Conservation (phyloP, 2,797 vertebrate species). For the Sphaeramia orbicularis region DNA sequence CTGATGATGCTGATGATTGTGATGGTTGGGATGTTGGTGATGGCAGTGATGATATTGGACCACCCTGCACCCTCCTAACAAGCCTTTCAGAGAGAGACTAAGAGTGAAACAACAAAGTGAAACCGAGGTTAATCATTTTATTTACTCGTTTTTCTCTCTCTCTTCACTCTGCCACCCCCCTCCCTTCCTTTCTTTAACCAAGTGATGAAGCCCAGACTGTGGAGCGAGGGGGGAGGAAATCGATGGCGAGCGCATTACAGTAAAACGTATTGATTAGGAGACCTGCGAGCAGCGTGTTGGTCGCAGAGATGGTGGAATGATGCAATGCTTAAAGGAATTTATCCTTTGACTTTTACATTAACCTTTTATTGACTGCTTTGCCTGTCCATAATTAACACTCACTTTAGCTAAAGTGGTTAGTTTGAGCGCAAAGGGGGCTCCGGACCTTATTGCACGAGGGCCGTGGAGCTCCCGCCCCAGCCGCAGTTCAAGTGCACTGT, state of each 20-base stretch:
- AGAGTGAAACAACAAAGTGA: slow-evolving; percentile 75
- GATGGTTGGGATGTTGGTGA: slow-evolving; percentile 51
- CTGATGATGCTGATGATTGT: slow-evolving; percentile 70
- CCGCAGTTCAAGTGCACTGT: slow-evolving; percentile 81
- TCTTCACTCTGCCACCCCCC: slow-evolving; percentile 26
- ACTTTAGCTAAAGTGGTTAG: slow-evolving; percentile 99
- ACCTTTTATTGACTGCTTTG: slow-evolving; percentile 99
- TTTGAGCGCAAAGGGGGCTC: slow-evolving; percentile 84
- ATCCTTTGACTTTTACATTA: slow-evolving; percentile 99
- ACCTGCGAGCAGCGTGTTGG: slow-evolving; percentile 90
- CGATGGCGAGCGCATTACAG: slow-evolving; percentile 95
- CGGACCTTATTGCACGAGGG: slow-evolving; percentile 63
- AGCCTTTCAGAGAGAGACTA: slow-evolving; percentile 66
- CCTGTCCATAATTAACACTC: slow-evolving; percentile 99
- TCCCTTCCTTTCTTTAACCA: slow-evolving; percentile 64
- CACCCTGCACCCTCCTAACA: slow-evolving; percentile 64
- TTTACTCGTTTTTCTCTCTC: slow-evolving; percentile 69
- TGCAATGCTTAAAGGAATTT: slow-evolving; percentile 98
- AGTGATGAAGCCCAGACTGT: slow-evolving; percentile 67
- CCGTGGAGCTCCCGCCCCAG: slow-evolving; percentile 58
- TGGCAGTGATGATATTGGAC: slow-evolving; percentile 65
- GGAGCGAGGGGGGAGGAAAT: slow-evolving; percentile 63
- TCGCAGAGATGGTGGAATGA: slow-evolving; percentile 95
- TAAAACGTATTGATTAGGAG: slow-evolving; percentile 99
- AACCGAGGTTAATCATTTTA: slow-evolving; percentile 86